Evolutionary conservation across 2,113 vertebrate species (phyloP), one percentile per base, ranked within the genome.

Genomic region (Corythornis madagascariensis): DNA sequence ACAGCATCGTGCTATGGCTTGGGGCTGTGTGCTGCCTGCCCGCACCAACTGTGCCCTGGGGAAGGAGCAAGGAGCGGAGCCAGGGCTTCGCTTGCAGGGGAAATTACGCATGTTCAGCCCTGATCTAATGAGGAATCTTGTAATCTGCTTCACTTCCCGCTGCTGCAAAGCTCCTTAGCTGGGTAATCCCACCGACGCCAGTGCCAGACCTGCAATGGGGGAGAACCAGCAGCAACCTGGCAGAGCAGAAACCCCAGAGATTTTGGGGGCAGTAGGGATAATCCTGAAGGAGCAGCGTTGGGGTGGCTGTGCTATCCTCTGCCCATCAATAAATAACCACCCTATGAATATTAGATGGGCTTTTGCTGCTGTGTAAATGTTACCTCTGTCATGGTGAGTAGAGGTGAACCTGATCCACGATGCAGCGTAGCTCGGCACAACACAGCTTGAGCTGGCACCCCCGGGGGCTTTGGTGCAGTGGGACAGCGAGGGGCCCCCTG

Each of bases 341-440:
- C 2, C 19, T 64, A 93, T 91, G 26, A 94, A 94, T 94, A 94
- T 89, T 93, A 55, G 79, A 95, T 89, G 63, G 40, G 33, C 67
- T 83, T 38, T 47, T 24, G 87, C 63, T 55, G 24, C 50, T 8
- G 48, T 33, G 90, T 72, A 95, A 94, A 93, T 89, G 95, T 89
- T 87, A 95, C 82, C 70, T 17, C 70, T 24, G 66, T 38, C 29
- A 52, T 0, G 18, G 74, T 3, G 75, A 88, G 67, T 13, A 0
- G n/a, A 76, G 67, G 40, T 90, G 60, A 95, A 93, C 72, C 86
- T 21, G 79, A 83, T 75, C 86, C 6, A 11, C 1, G 8, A 74
- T 0, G 28, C 6, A 0, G 84, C 72, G n/a, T 16, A 4, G 81
- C 60, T 31, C 10, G 3, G 78, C 56, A 19, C 1, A 4, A 81